These are phyloP conservation scores for Bryconaethiops microstoma DNA, from an alignment of 2,797 vertebrate species.

Conservation along the genomic window DNA sequence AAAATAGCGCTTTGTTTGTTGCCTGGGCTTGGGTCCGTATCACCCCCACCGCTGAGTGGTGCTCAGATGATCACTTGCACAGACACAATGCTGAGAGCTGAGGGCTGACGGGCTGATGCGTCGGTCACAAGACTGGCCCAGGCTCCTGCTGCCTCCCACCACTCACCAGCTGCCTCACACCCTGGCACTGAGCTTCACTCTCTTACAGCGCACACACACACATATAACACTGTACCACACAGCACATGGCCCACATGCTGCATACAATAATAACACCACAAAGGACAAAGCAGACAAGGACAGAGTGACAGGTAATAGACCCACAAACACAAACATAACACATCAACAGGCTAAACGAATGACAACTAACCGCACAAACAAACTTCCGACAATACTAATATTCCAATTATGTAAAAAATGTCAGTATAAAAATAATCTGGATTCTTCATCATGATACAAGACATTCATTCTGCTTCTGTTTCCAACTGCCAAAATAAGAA, in stretches of 20 bases:
- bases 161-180: constrained; percentile 70
- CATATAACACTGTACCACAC: not conserved
- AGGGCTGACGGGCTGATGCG: constrained; percentile 73
- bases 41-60: constrained; percentile 60
- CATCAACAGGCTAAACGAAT: not conserved
- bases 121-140: constrained; percentile 81
- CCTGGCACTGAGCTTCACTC: constrained; percentile 38
- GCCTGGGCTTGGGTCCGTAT: constrained; percentile 45
- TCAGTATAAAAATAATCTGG: not conserved
- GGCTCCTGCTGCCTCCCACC: constrained; percentile 63
- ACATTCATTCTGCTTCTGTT: no score
- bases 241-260: constrained; percentile 7
- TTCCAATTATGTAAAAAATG: not conserved
- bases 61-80: constrained; percentile 81
- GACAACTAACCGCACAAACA: not conserved
- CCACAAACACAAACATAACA: not conserved
- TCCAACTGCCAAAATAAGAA: no score
- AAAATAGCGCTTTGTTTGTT: constrained; percentile 56
- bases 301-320: not conserved
- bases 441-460: no score
- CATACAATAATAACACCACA: constrained; percentile 26
- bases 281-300: not conserved
- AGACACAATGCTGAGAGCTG: constrained; percentile 68
- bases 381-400: no score
- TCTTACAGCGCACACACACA: constrained; percentile 26